phyloP scores from a whole-genome alignment of 1,140 invertebrate genomes.

The Drosophila murphyi region DNA sequence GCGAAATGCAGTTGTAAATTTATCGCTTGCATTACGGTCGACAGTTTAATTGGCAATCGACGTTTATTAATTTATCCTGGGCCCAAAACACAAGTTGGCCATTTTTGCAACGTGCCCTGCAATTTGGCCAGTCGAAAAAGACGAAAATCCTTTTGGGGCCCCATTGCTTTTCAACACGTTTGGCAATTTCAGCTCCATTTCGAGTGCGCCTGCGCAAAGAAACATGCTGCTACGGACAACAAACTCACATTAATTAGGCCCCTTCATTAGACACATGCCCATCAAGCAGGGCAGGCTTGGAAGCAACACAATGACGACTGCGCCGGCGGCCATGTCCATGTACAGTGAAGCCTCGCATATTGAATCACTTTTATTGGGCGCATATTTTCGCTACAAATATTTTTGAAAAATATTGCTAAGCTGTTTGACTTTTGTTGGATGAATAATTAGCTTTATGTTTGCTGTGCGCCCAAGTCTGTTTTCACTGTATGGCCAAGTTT shows the following conservation, averaged over 20 bases:
- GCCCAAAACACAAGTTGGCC: not conserved
- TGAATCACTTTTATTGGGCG: too few relatives aligned
- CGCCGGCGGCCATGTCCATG: conserved; percentile 49
- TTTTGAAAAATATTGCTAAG: not conserved
- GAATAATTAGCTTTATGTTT: too few relatives aligned
- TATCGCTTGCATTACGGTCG: conserved; percentile 71
- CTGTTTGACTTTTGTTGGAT: not conserved
- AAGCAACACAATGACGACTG: conserved; percentile 31
- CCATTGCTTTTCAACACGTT: conserved; percentile 67
- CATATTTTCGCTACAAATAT: not conserved
- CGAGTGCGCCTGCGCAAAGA: conserved; percentile 8
- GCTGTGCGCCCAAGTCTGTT: not conserved
- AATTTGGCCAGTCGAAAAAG: conserved; percentile 39
- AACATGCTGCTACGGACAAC: not conserved
- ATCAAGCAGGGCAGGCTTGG: conserved; percentile 47
- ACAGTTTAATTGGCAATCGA: conserved; percentile 80
- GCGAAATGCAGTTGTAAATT: conserved; percentile 43
- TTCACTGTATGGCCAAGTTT: conserved; percentile 56
- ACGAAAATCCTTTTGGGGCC: conserved; percentile 38
- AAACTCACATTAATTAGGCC: conserved; percentile 72
- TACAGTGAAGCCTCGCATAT: not conserved
- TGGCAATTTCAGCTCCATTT: conserved; percentile 40
- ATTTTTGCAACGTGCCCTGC: conserved; percentile 15
- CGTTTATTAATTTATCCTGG: conserved; percentile 71
- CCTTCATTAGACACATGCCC: conserved; percentile 77